phyloP scores from a whole-genome alignment of 2,888 invertebrate genomes.

The Drosophila tripunctata region DNA sequence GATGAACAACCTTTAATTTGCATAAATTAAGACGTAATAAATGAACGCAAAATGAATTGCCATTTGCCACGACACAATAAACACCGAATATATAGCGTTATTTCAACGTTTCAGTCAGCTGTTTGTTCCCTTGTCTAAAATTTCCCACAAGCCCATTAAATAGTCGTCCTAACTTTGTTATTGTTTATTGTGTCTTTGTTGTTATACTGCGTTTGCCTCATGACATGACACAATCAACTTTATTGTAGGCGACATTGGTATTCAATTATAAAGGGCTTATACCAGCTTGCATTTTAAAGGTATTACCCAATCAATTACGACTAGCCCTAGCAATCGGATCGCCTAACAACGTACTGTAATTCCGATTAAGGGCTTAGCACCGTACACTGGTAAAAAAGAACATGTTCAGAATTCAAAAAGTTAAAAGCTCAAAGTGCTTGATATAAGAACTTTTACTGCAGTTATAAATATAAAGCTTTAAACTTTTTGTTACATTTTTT shows the following conservation, averaged over 20 bases:
- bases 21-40: conserved; percentile 64
- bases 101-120: background rate
- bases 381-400: too few species aligned
- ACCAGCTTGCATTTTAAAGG: background rate
- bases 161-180: background rate
- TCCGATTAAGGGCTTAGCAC: too few species aligned
- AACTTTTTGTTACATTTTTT: too few species aligned
- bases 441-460: too few species aligned
- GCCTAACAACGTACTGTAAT: too few species aligned
- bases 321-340: too few species aligned
- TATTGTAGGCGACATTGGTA: conserved; percentile 11
- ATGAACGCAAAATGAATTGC: conserved; percentile 54
- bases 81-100: background rate
- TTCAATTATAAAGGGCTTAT: background rate
- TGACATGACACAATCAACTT: conserved; percentile 16
- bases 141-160: conserved; percentile 13
- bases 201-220: conserved; percentile 12
- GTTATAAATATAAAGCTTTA: too few species aligned
- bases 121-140: background rate
- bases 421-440: too few species aligned
- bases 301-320: conserved; percentile 15
- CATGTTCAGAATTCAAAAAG: too few species aligned
- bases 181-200: too few species aligned
- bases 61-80: conserved; percentile 37
- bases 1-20: conserved; percentile 49